These are phyloP conservation scores for Oryzias sinensis DNA, from an alignment of 2,797 vertebrate genomes.

Conservation along the genomic window DNA sequence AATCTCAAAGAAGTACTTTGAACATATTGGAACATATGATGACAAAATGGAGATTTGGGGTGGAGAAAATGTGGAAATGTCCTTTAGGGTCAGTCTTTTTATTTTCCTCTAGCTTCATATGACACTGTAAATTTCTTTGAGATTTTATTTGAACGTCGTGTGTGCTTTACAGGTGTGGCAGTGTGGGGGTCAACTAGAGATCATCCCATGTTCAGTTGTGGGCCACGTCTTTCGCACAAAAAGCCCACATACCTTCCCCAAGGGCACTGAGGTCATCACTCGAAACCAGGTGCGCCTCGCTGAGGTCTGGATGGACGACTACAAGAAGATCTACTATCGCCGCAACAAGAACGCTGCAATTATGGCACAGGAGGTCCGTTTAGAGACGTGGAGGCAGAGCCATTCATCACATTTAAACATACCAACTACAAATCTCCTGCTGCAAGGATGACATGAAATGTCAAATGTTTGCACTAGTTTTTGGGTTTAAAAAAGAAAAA, in stretches of 20 bases:
- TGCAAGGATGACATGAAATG: background rate
- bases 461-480: background rate
- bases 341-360: conserved; percentile 84
- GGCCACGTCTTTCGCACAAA: conserved; percentile 95
- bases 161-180: conserved; percentile 86
- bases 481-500: background rate
- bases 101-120: background rate
- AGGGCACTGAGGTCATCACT: conserved; percentile 90
- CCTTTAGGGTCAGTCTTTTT: conserved; percentile 88
- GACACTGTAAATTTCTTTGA: background rate
- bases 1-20: conserved; percentile 91
- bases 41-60: conserved; percentile 99
- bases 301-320: conserved; percentile 94
- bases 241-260: conserved; percentile 95
- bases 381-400: background rate
- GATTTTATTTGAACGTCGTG: background rate
- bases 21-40: conserved; percentile 94
- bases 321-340: conserved; percentile 90
- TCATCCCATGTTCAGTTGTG: conserved; percentile 95
- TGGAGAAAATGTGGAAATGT: conserved; percentile 97
- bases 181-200: conserved; percentile 93
- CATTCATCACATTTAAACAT: background rate
- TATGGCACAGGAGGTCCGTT: conserved; percentile 86
- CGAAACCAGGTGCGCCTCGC: conserved; percentile 94
- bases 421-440: rapidly evolving